Evolutionary conservation across 2,113 vertebrate species (phyloP), one percentile per base, ranked within the genome.

Genomic region (Serinus canaria): DNA sequence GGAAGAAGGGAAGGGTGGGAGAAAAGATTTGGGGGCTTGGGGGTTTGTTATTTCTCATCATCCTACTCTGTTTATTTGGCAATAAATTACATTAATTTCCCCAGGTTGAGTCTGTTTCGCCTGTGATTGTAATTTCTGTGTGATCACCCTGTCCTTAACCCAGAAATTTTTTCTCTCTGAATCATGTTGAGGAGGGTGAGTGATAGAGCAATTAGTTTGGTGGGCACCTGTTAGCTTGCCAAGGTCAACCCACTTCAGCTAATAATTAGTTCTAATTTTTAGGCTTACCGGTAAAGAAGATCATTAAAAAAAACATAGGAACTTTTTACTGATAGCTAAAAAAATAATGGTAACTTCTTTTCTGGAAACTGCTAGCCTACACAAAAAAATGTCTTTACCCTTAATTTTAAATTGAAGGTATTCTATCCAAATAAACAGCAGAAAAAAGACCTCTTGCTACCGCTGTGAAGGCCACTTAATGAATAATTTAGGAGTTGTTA

Each of bases 101-200:
- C 13, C 6, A 64, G 35, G 11, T 1, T 0, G 0, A 77, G 44
- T 44, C 39, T 55, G 6, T 37, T 72, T 84, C 11, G 22, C 25
- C 11, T 6, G 2, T 37, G 55, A 59, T 18, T 22, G 25, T 68
- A 73, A 59, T 9, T 33, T 53, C 6, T 73, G 39, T 73, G 18
- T 68, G n/a, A 59, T 39, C 14, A 30, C 6, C 21, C 47, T 62
- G 39, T 85, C 79, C 24, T 52, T 72, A n/a, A 39, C 4, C 13
- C 5, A 39, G 3, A 11, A 11, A 0, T 11, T 56, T 74, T 59
- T 77, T 93, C 9, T 78, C 7, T 75, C 20, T 68, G 6, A 68
- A 23, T 73, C 24, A 13, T 46, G 1, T 20, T 79, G 44, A 64
- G 15, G 4, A 79, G 6, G 15, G 2, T 33, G 11, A 83, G 14